Evolutionary conservation across 1,140 invertebrate genomes (phyloP), one percentile per base, ranked within the genome.

Genomic region (Heliconius himera): DNA sequence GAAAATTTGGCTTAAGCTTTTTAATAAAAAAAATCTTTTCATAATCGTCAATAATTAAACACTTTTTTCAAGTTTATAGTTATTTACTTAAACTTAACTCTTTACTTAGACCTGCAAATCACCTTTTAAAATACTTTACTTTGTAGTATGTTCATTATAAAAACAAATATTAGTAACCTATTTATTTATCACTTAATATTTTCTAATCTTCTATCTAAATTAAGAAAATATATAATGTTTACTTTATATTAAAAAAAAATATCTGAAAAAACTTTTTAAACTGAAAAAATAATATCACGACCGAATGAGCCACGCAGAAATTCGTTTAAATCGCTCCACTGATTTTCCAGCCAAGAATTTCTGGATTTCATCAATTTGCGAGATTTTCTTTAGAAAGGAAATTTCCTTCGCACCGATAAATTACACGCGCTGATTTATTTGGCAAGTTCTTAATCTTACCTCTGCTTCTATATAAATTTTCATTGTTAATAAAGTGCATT

Each of bases 281-380:
- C 5, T 26, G 60, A 66, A 79, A 77, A 79, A 79, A 36, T 36
- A 70, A 79, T 56, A 80, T 77, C 75, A 79, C 49, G 70, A 83
- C 76, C 66, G 78, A 84, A 86, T 81, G 82, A 78, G 80, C 78
- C 77, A 77, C 79, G 80, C 73, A 82, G 85, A 88, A 89, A 85
- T 84, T 85, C 87, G 85, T 85, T 89, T 86, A 86, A 88, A 88
- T 87, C 84, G 84, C 77, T 85, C 81, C 87, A 86, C 72, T 82
- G 86, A 85, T 26, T 88, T 84, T 81, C 83, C 79, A 82, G 70
- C 81, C 78, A 80, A 84, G 89, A 90, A 91, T 91, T 89, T 85
- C 83, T 85, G 88, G 89, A 90, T 90, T 91, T 85, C 87, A 90
- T 90, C 88, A 91, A 91, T 91, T 89, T 88, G 89, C 84, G 84